phyloP scores from a whole-genome alignment of 1,140 invertebrate species.

The Diprion similis region DNA sequence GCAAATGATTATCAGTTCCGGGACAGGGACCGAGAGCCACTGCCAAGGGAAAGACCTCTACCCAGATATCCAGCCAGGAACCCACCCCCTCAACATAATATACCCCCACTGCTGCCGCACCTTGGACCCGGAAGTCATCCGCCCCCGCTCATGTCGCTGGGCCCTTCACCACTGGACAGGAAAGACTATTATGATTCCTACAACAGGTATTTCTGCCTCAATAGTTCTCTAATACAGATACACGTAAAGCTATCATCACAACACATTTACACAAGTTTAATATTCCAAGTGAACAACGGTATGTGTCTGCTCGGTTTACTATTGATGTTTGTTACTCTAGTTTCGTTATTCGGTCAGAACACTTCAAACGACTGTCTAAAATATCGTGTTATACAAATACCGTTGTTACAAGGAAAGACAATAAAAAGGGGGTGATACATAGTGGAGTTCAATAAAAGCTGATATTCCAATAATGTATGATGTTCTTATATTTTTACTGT shows the following conservation, averaged over 20 bases:
- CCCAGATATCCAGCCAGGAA: slow-evolving; percentile 48
- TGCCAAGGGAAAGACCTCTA: slow-evolving; percentile 43
- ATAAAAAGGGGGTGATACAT: background rate
- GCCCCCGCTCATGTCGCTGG: slow-evolving; percentile 50
- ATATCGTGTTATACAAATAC: too few relatives aligned
- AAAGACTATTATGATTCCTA: slow-evolving; percentile 65
- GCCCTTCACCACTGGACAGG: slow-evolving; percentile 58
- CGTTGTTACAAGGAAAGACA: background rate
- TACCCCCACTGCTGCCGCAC: slow-evolving; percentile 47
- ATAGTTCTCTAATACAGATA: slow-evolving; percentile 60
- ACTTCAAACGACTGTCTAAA: too few relatives aligned
- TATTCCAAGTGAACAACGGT: background rate
- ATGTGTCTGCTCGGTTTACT: background rate
- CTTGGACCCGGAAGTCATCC: slow-evolving; percentile 40
- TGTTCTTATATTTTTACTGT: too few relatives aligned
- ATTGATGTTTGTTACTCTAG: background rate
- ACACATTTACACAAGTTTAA: background rate
- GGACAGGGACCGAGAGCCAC: slow-evolving; percentile 54
- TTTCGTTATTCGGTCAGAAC: background rate
- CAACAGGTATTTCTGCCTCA: slow-evolving; percentile 64
- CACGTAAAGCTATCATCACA: slow-evolving; percentile 40
- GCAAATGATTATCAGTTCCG: slow-evolving; percentile 53
- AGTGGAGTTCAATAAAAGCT: background rate
- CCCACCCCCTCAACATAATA: slow-evolving; percentile 48
- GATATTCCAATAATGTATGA: too few relatives aligned